Evolutionary conservation across 2,113 vertebrate species (phyloP).

Genomic region (Zapus hudsonius): DNA sequence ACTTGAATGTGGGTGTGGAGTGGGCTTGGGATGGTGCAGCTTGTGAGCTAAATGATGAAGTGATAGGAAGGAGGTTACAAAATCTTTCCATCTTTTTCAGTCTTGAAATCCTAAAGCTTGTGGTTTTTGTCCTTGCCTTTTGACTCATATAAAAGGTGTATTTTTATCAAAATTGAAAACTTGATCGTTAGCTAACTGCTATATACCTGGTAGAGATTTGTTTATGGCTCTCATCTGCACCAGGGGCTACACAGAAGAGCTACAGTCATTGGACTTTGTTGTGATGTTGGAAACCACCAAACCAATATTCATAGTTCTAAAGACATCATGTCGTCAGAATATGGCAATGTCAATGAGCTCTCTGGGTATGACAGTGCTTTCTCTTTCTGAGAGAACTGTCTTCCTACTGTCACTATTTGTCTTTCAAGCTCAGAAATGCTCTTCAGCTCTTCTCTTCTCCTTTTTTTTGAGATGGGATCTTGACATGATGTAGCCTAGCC

Average conservation of each 20-base stretch:
- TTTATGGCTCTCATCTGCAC: not conserved
- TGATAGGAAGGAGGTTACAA: not conserved
- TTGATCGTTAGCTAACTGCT: not conserved
- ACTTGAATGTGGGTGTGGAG: not conserved
- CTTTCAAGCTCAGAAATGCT: not conserved
- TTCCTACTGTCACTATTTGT: not conserved
- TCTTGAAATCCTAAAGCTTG: constrained; percentile 28
- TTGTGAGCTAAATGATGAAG: not conserved
- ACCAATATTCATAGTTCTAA: not conserved
- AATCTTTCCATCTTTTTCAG: no score
- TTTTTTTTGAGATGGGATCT: not conserved
- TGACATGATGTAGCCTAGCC: not conserved
- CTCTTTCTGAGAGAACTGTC: not conserved
- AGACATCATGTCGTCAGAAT: not conserved
- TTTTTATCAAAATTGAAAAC: not conserved
- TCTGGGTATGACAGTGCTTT: not conserved
- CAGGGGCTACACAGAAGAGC: not conserved
- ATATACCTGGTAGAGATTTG: not conserved
- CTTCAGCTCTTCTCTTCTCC: not conserved
- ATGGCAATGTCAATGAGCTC: not conserved
- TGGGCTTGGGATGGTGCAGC: not conserved
- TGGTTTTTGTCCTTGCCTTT: constrained; percentile 23
- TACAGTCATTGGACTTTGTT: not conserved
- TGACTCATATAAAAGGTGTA: not conserved
- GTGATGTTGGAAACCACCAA: not conserved